Conservation (phyloP, 2,113 vertebrate species). For the Orthochromis malagaraziensis region DNA sequence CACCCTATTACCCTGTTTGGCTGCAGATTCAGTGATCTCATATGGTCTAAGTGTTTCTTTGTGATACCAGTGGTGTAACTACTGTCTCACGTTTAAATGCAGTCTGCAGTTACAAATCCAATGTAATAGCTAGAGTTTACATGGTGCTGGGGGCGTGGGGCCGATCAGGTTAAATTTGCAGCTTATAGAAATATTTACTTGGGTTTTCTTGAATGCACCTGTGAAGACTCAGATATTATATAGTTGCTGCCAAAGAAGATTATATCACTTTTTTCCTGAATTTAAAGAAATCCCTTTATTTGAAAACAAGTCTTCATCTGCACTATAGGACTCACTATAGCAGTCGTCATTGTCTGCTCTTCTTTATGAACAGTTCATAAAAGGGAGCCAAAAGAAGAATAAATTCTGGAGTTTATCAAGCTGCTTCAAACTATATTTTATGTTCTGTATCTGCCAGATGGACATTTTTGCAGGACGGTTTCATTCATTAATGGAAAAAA, state of each 20-base stretch:
- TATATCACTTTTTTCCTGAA: neutral
- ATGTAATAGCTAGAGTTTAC: neutral
- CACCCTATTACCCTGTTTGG: neutral
- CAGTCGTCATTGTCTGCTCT: neutral
- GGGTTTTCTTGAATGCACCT: neutral
- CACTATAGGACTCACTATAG: neutral
- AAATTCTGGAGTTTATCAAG: neutral
- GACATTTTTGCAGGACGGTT: neutral
- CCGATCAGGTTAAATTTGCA: neutral
- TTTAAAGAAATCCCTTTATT: neutral
- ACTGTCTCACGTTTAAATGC: neutral
- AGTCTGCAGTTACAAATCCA: neutral
- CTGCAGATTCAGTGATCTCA: neutral
- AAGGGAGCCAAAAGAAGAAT: neutral
- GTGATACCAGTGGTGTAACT: neutral
- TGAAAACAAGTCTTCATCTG: neutral
- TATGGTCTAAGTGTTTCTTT: neutral
- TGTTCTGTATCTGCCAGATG: neutral
- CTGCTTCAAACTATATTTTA: neutral
- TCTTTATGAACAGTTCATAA: neutral
- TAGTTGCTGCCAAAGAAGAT: neutral
- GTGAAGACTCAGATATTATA: neutral
- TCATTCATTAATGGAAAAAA: neutral
- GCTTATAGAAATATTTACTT: neutral
- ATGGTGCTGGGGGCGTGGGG: accelerated